Conservation (phyloP, 2,113 vertebrate species). For the Recurvirostra avosetta region DNA sequence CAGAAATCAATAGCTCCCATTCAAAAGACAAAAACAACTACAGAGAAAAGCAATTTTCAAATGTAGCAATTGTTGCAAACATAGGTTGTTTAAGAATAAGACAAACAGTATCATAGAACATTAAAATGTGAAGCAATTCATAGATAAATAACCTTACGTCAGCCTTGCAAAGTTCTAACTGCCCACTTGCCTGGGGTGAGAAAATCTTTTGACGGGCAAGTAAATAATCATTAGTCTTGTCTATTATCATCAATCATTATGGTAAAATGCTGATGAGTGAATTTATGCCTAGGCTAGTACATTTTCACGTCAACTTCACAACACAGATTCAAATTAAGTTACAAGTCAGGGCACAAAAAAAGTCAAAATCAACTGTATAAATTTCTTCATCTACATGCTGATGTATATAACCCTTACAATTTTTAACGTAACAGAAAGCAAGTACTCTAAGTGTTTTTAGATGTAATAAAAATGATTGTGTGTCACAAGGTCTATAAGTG, state of each 20-base stretch:
- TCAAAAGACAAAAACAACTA: background rate
- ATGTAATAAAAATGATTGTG: background rate
- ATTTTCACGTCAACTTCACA: background rate
- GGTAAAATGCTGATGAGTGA: background rate
- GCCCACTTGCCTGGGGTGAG: background rate
- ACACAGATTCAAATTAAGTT: background rate
- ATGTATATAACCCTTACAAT: background rate
- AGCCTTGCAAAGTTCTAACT: background rate
- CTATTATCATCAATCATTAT: background rate
- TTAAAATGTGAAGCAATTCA: background rate
- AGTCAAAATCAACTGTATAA: background rate
- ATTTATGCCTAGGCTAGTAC: background rate
- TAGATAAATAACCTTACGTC: background rate
- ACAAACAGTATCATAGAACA: background rate
- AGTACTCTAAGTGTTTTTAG: background rate
- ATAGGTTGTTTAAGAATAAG: background rate
- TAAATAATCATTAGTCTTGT: conserved; percentile 32
- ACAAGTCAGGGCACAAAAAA: background rate
- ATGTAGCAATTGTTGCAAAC: background rate
- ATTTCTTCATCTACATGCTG: background rate
- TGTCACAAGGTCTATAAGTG: background rate
- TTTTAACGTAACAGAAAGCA: background rate
- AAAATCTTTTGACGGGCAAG: background rate
- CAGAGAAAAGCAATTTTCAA: background rate
- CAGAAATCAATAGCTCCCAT: background rate